A percentile compares a stretch with the other conserved stretches of the same genome.
Conservation (phyloP, 2,797 vertebrate species). For the Huso huso region DNA sequence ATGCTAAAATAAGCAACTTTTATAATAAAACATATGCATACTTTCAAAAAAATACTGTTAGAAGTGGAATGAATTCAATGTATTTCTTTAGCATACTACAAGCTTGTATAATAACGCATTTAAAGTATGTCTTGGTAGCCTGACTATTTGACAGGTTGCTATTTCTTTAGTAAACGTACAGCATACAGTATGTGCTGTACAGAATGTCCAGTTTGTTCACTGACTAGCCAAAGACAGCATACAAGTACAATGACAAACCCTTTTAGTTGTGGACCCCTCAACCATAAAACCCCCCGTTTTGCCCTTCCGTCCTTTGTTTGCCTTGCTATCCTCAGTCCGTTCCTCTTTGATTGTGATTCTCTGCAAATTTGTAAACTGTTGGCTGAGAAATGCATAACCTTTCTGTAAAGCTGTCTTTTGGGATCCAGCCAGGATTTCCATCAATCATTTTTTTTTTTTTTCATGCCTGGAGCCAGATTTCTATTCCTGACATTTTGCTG, state of each 20-base stretch:
- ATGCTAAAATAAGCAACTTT: too few relatives aligned
- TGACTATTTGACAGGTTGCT: too few relatives aligned
- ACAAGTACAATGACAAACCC: neutral
- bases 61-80: too few relatives aligned
- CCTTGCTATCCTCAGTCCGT: neutral
- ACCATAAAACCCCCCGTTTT: neutral
- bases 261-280: neutral
- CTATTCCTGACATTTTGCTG: neutral
- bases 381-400: neutral
- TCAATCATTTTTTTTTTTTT: neutral
- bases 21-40: too few relatives aligned
- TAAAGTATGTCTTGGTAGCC: too few relatives aligned
- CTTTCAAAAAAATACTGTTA: too few relatives aligned
- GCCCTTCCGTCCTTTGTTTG: neutral
- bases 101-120: too few relatives aligned
- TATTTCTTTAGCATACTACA: too few relatives aligned
- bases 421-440: neutral
- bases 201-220: too few relatives aligned
- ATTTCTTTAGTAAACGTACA: too few relatives aligned
- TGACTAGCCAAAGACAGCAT: too few relatives aligned
- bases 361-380: neutral
- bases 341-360: neutral
- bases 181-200: too few relatives aligned
- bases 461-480: neutral
- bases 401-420: neutral